These are phyloP conservation scores for Microctonus brassicae DNA, from an alignment of 2,888 invertebrate genomes.

Conservation along the genomic window DNA sequence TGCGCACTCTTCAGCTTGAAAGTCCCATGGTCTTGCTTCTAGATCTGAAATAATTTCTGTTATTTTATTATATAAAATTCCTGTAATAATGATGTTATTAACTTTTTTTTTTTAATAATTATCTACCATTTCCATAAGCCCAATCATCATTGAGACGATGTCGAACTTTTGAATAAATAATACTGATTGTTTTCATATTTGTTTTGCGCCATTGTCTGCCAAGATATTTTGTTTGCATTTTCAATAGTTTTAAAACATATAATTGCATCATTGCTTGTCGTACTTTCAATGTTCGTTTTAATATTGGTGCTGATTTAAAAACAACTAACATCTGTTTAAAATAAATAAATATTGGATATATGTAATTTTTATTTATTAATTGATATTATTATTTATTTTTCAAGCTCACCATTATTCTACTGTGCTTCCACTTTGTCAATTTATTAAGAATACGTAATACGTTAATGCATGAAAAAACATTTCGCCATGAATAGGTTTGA, in stretches of 20 bases:
- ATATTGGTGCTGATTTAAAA: conserved; percentile 98
- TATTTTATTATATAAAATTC: too few species aligned
- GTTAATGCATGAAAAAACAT: conserved; percentile 98
- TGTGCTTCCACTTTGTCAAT: conserved; percentile 99
- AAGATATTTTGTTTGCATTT: conserved; percentile 99
- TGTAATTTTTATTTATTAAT: background rate
- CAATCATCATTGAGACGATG: conserved; percentile 99
- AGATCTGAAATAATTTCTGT: conserved; percentile 74
- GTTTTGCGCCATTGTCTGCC: conserved; percentile 99
- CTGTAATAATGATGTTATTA: too few species aligned
- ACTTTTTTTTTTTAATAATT: background rate
- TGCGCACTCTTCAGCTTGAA: conserved; percentile 96
- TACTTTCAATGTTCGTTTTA: conserved; percentile 96
- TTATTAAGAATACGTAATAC: conserved; percentile 96
- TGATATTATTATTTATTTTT: background rate
- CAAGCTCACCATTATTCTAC: conserved; percentile 85
- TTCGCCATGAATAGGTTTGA: conserved; percentile 95
- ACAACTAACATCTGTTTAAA: conserved; percentile 89
- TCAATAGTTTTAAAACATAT: conserved; percentile 96
- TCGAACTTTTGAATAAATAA: conserved; percentile 97
- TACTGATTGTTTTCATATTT: conserved; percentile 99
- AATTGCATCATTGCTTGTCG: conserved; percentile 97
- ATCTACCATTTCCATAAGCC: conserved; percentile 95
- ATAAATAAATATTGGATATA: background rate
- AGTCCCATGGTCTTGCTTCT: conserved; percentile 98